These are phyloP conservation scores for Cephalopterus ornatus DNA, from an alignment of 2,113 vertebrate species.

Conservation along the genomic window DNA sequence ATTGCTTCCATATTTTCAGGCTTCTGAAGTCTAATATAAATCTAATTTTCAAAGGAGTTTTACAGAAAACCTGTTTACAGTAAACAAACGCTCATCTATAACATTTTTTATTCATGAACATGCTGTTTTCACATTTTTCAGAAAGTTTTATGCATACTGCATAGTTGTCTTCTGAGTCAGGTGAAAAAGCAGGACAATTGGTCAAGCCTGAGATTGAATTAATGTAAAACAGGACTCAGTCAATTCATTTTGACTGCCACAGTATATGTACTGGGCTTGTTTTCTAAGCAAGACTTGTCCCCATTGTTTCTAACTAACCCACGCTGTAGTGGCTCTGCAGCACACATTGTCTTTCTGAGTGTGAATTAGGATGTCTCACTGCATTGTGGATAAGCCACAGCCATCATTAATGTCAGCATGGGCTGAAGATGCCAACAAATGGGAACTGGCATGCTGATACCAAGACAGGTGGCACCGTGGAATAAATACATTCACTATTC, in stretches of 20 bases:
- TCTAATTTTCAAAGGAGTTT: neutral
- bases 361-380: neutral
- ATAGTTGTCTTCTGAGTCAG: neutral
- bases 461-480: neutral
- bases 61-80: neutral
- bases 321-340: neutral
- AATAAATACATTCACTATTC: neutral
- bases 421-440: neutral
- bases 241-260: neutral
- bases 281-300: neutral
- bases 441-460: neutral
- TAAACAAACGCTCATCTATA: neutral
- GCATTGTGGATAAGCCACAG: neutral
- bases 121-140: neutral
- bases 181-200: neutral
- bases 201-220: neutral
- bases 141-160: neutral
- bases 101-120: neutral
- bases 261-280: neutral
- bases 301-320: neutral
- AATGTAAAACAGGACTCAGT: neutral
- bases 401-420: rapidly evolving
- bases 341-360: neutral
- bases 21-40: neutral
- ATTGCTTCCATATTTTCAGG: neutral